Percentiles rank a stretch among this genome's conserved stretches.
Conservation (phyloP, 1,140 invertebrate genomes). For the Brachionus paranguensis region DNA sequence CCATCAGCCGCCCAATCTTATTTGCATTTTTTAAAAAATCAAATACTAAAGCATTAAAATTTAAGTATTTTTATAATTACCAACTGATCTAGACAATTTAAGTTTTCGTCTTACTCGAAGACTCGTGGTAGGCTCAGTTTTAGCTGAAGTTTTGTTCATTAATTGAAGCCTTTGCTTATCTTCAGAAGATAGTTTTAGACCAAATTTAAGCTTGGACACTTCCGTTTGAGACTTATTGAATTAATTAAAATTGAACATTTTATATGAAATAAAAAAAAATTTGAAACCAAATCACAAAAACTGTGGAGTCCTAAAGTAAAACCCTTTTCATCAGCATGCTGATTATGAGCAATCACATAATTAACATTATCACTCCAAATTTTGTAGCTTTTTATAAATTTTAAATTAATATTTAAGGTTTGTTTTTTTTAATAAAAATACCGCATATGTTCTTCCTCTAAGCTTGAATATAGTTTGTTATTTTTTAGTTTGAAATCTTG, state of each 20-base stretch:
- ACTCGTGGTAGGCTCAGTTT: neutral
- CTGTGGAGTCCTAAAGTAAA: slow-evolving; percentile 5
- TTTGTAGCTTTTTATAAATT: neutral
- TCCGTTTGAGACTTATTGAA: slow-evolving; percentile 7
- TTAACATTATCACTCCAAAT: slow-evolving; percentile 24
- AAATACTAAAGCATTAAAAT: neutral
- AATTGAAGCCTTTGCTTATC: neutral
- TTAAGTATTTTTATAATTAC: neutral
- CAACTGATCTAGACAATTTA: slow-evolving; percentile 2
- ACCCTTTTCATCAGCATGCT: neutral
- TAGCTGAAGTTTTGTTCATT: neutral
- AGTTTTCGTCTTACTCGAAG: neutral
- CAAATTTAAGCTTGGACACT: neutral
- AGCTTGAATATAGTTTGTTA: neutral
- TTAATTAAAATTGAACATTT: neutral
- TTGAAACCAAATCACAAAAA: slow-evolving; percentile 32
- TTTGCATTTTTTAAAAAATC: no score
- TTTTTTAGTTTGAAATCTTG: slow-evolving; percentile 13
- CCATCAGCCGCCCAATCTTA: slow-evolving; percentile 77
- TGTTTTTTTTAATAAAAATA: neutral
- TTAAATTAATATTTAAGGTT: neutral
- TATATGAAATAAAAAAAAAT: neutral
- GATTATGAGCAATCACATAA: neutral
- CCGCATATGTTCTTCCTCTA: slow-evolving; percentile 3
- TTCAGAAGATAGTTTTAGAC: neutral